Evolutionary conservation across 2,113 vertebrate genomes (phyloP).

Genomic region (Corvus cornix): DNA sequence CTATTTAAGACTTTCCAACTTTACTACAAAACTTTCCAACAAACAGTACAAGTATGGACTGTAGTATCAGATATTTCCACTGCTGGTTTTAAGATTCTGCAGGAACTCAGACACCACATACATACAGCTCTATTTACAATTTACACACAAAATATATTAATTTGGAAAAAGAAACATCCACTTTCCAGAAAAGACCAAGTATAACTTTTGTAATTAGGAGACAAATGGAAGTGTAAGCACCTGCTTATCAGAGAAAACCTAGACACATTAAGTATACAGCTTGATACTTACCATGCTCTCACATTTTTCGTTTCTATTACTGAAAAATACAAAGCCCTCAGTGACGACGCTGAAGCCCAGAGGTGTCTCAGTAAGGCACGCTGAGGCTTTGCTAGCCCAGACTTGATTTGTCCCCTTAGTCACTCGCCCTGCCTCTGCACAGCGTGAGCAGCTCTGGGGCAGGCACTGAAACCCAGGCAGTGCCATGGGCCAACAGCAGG

Average conservation of each 20-base stretch:
- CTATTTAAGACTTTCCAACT: background rate
- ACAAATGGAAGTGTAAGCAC: background rate
- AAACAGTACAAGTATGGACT: background rate
- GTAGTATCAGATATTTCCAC: background rate
- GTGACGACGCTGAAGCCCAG: background rate
- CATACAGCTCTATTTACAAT: background rate
- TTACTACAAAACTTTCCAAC: background rate
- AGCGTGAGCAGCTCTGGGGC: background rate
- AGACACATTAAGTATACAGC: background rate
- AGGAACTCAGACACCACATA: background rate
- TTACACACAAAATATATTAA: background rate
- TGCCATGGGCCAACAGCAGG: fast-evolving
- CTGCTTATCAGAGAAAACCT: background rate
- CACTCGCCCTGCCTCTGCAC: background rate
- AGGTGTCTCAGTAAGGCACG: background rate
- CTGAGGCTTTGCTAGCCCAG: background rate
- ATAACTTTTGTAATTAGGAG: background rate
- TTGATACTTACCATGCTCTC: background rate
- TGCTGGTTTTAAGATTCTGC: background rate
- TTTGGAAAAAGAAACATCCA: background rate
- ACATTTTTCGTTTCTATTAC: background rate
- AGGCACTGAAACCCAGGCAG: background rate
- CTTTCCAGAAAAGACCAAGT: background rate
- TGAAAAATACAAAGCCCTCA: background rate
- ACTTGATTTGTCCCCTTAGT: background rate